Percentiles rank a stretch among this genome's conserved stretches.
Evolutionary conservation across 1,140 invertebrate genomes (phyloP).

Genomic region (Nasonia vitripennis): DNA sequence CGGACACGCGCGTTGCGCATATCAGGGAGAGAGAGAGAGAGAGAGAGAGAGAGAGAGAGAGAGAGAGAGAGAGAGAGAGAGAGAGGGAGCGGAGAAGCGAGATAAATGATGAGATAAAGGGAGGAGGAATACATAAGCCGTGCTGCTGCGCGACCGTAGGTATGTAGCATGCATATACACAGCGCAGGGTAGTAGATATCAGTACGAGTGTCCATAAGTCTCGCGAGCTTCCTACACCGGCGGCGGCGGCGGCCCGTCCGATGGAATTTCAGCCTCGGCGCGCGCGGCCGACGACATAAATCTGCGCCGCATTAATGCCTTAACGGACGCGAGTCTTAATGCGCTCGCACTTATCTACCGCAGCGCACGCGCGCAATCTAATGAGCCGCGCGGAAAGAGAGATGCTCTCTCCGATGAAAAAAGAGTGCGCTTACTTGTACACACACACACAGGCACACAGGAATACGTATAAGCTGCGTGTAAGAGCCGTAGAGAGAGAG

Average conservation of each 20-base stretch:
- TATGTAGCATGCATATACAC: conserved; percentile 53
- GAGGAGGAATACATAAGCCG: background rate
- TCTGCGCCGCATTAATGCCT: conserved; percentile 65
- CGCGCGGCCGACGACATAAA: conserved; percentile 61
- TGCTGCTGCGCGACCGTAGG: conserved; percentile 19
- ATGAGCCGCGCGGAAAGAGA: background rate
- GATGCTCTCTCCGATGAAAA: background rate
- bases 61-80: too few relatives aligned
- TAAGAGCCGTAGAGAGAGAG: background rate
- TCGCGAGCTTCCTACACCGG: conserved; percentile 58
- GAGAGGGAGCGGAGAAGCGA: conserved; percentile 11
- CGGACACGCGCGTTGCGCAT: background rate
- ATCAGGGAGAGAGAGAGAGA: background rate
- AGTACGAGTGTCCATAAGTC: conserved; percentile 66
- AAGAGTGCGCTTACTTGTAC: background rate
- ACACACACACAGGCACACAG: background rate
- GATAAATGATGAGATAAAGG: conserved; percentile 42
- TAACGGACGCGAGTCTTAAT: conserved; percentile 56
- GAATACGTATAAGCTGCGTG: background rate
- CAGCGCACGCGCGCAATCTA: background rate
- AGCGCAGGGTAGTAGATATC: conserved; percentile 59
- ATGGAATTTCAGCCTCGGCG: conserved; percentile 63
- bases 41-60: too few relatives aligned
- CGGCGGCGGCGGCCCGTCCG: conserved; percentile 44
- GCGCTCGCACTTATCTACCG: conserved; percentile 50